These are phyloP conservation scores for Drosophila ficusphila DNA, from an alignment of 1,140 invertebrate genomes.

Conservation along the genomic window DNA sequence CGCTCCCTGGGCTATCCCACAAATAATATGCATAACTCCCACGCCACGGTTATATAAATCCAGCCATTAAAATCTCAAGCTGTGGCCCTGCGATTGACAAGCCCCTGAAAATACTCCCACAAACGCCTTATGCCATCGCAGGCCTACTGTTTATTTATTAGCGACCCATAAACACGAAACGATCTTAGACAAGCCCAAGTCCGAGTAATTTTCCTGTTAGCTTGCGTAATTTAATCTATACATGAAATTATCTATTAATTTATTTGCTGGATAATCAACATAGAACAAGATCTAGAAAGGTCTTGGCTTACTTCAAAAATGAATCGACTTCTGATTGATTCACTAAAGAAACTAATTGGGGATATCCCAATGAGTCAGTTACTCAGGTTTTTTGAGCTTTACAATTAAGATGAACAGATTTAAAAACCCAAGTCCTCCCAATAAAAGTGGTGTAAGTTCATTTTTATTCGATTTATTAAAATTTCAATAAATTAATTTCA, in stretches of 20 bases:
- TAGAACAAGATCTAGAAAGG: conserved; percentile 1
- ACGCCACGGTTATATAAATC: conserved; percentile 36
- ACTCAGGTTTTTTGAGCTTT: too few species aligned
- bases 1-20: conserved; percentile 43
- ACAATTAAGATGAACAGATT: too few species aligned
- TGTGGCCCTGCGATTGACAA: conserved; percentile 50
- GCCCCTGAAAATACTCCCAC: conserved; percentile 70
- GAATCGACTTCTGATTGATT: conserved; percentile 3
- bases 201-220: conserved; percentile 10
- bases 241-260: background rate
- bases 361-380: conserved; percentile 34
- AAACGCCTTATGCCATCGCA: conserved; percentile 3
- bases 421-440: background rate
- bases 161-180: conserved; percentile 39
- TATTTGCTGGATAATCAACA: background rate
- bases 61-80: conserved; percentile 34
- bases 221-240: conserved; percentile 14
- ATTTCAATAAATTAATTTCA: conserved; percentile 79
- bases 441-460: background rate
- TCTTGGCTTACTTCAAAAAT: conserved; percentile 3
- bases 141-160: conserved; percentile 10
- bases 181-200: conserved; percentile 13
- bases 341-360: background rate
- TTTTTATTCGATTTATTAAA: conserved; percentile 65
- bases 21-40: conserved; percentile 39